Conservation (phyloP, 2,113 vertebrate species). For the Thryonomys swinderianus region DNA sequence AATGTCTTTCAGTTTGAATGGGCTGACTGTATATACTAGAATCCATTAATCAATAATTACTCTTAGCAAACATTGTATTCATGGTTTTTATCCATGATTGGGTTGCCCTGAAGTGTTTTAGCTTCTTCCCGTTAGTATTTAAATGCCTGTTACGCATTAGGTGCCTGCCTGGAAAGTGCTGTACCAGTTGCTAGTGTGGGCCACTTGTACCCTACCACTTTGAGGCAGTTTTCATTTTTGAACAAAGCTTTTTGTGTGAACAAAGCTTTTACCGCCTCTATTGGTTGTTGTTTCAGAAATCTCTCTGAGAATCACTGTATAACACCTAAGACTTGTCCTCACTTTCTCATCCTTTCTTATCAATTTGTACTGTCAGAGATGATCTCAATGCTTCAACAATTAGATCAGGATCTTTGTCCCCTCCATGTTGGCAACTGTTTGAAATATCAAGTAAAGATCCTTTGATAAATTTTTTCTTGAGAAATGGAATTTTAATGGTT, state of each 20-base stretch:
- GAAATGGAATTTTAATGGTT: not conserved
- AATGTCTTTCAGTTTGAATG: slow-evolving; percentile 95
- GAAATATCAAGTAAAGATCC: not conserved
- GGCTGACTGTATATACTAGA: slow-evolving; percentile 93
- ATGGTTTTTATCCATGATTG: slow-evolving; percentile 95
- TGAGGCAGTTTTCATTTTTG: slow-evolving; percentile 60
- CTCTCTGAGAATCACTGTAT: not conserved
- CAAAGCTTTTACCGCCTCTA: slow-evolving; percentile 96
- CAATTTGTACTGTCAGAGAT: not conserved
- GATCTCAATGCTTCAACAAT: not conserved
- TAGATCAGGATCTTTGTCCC: not conserved
- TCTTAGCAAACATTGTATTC: slow-evolving; percentile 96
- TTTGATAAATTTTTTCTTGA: not conserved
- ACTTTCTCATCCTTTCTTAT: not conserved
- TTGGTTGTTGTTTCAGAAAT: not conserved
- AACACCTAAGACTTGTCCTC: not conserved
- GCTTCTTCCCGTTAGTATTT: not conserved
- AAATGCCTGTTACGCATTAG: slow-evolving; percentile 95
- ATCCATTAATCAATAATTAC: slow-evolving; percentile 94
- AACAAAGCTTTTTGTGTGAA: slow-evolving; percentile 95
- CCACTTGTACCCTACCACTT: slow-evolving; percentile 97
- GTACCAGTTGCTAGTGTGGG: slow-evolving; percentile 99
- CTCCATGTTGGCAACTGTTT: not conserved
- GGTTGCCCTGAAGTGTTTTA: not conserved
- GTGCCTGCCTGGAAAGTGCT: slow-evolving; percentile 99